Conservation (phyloP, 2,113 vertebrate genomes). For the Kobus ellipsiprymnus region DNA sequence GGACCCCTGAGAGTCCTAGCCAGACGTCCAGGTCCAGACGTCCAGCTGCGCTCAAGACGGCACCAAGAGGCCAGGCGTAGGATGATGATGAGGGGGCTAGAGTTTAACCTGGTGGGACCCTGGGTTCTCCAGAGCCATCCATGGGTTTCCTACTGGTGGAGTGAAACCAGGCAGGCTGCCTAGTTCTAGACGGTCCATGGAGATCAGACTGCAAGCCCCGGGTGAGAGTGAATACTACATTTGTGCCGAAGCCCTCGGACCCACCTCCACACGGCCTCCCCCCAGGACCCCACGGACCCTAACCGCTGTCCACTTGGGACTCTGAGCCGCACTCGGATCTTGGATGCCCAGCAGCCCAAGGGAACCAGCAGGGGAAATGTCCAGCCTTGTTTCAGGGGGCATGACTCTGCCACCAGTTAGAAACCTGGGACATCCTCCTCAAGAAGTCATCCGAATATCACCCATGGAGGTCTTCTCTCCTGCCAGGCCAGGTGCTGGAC, state of each 20-base stretch:
- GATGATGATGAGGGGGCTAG: neutral
- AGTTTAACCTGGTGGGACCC: neutral
- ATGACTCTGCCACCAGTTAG: neutral
- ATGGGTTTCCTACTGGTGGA: neutral
- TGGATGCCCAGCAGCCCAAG: neutral
- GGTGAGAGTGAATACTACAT: neutral
- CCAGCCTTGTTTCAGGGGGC: neutral
- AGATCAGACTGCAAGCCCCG: neutral
- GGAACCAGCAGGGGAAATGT: neutral
- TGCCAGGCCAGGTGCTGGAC: accelerated
- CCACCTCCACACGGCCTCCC: neutral
- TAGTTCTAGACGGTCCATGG: neutral
- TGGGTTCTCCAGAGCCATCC: neutral
- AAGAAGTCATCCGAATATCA: neutral
- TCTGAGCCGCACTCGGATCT: neutral
- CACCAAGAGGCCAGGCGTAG: neutral
- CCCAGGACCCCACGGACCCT: neutral
- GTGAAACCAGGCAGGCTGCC: neutral
- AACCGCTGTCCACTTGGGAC: neutral
- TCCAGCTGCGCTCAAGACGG: neutral
- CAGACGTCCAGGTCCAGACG: neutral
- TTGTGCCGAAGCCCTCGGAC: accelerated
- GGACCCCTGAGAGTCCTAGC: neutral
- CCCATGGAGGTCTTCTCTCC: neutral
- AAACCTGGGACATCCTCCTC: neutral